phyloP scores from a whole-genome alignment of 2,888 invertebrate genomes.

The Gastrophysa polygoni region DNA sequence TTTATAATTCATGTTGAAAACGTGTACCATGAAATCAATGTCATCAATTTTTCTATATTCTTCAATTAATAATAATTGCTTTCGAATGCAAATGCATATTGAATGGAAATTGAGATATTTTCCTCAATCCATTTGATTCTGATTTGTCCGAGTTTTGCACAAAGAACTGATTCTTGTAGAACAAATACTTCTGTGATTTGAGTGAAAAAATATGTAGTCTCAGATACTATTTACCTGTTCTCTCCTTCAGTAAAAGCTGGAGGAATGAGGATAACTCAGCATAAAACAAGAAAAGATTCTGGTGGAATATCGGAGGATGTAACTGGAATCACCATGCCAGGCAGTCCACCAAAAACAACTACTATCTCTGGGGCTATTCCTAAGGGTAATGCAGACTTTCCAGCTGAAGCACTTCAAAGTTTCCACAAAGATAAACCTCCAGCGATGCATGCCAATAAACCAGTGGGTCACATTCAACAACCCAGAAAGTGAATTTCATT shows the following conservation, averaged over 20 bases:
- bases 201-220: no score
- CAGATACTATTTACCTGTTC: background rate
- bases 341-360: constrained; percentile 78
- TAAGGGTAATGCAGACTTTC: constrained; percentile 86
- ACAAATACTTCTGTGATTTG: no score
- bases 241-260: constrained; percentile 79
- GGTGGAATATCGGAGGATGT: constrained; percentile 72
- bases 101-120: no score
- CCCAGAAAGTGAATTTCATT: constrained; percentile 74
- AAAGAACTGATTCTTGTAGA: no score
- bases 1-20: no score
- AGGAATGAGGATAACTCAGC: constrained; percentile 90
- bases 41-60: no score
- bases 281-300: constrained; percentile 74
- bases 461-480: constrained; percentile 79
- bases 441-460: constrained; percentile 65
- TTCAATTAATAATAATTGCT: no score
- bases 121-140: no score
- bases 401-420: constrained; percentile 83
- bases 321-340: constrained; percentile 74
- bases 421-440: constrained; percentile 82
- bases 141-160: no score
- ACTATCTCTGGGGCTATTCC: constrained; percentile 81
- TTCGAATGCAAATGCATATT: no score
- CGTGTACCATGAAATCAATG: no score